These are phyloP conservation scores for Climacteris rufus DNA, from an alignment of 2,113 vertebrate genomes.

Conservation along the genomic window DNA sequence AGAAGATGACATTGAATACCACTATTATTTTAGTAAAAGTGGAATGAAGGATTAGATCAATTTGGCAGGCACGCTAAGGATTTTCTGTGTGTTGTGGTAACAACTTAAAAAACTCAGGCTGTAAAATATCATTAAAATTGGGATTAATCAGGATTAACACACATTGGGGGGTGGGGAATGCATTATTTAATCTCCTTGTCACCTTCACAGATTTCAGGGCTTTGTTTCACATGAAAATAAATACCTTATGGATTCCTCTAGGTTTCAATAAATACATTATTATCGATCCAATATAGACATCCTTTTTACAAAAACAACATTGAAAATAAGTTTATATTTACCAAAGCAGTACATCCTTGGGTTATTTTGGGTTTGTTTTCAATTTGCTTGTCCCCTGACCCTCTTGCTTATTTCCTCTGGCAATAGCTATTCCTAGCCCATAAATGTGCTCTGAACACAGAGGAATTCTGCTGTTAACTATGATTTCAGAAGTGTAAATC, in stretches of 20 bases:
- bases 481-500: constrained; percentile 35
- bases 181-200: constrained; percentile 2
- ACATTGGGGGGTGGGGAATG: constrained; percentile 51
- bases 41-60: not conserved
- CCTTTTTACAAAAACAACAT: not conserved
- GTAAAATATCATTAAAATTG: constrained; percentile 48
- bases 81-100: constrained; percentile 56
- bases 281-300: constrained; percentile 20
- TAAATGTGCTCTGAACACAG: not conserved
- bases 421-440: constrained; percentile 2
- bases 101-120: constrained; percentile 18
- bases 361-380: constrained; percentile 60
- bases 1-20: not conserved
- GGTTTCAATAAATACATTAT: not conserved
- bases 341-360: constrained; percentile 18
- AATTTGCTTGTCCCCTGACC: constrained; percentile 42
- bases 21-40: not conserved
- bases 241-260: not conserved
- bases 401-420: constrained; percentile 50
- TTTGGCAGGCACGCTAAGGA: not conserved
- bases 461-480: not conserved
- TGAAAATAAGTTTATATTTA: constrained; percentile 24
- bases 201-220: not conserved
- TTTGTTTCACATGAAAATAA: constrained; percentile 1
- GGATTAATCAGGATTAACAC: constrained; percentile 58